A percentile compares a stretch with the other conserved stretches of the same genome.
Evolutionary conservation across 2,888 invertebrate genomes (phyloP).

Genomic region (Lucinisca nassula): DNA sequence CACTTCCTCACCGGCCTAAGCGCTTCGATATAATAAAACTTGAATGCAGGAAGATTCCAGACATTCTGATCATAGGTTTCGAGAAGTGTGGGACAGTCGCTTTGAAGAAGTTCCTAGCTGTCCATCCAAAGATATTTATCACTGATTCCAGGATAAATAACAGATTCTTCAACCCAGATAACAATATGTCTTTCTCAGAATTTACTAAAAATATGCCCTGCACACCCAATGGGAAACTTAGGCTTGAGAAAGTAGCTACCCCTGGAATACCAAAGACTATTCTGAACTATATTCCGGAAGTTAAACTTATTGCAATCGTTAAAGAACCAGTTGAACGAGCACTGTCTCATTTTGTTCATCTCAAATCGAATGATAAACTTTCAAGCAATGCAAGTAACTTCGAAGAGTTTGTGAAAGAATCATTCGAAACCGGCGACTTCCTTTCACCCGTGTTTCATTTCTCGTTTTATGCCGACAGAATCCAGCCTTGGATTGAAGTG

Average conservation of each 20-base stretch:
- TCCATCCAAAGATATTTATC: not conserved
- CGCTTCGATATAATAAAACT: too few species aligned
- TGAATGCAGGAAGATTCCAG: not conserved
- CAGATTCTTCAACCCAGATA: not conserved
- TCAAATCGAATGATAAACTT: not conserved
- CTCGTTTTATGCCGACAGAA: not conserved
- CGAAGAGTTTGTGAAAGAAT: not conserved
- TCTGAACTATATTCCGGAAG: not conserved
- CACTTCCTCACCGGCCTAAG: too few species aligned
- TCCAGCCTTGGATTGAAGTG: not conserved
- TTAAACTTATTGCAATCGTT: not conserved
- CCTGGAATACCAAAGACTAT: not conserved
- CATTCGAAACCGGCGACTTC: too few species aligned
- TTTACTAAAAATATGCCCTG: not conserved
- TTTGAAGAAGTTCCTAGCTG: not conserved
- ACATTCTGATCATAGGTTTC: not conserved
- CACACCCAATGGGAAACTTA: not conserved
- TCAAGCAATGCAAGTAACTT: not conserved
- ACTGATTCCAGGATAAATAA: not conserved
- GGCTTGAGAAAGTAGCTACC: not conserved
- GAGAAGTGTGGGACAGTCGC: slow-evolving; percentile 1
- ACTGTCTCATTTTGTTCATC: not conserved
- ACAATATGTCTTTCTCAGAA: not conserved
- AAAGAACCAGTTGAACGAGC: not conserved
- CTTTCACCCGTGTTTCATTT: not conserved